Percentiles rank a stretch among this genome's conserved stretches.
These are phyloP conservation scores for Microplitis demolitor DNA, from an alignment of 1,140 invertebrate species.

Conservation along the genomic window DNA sequence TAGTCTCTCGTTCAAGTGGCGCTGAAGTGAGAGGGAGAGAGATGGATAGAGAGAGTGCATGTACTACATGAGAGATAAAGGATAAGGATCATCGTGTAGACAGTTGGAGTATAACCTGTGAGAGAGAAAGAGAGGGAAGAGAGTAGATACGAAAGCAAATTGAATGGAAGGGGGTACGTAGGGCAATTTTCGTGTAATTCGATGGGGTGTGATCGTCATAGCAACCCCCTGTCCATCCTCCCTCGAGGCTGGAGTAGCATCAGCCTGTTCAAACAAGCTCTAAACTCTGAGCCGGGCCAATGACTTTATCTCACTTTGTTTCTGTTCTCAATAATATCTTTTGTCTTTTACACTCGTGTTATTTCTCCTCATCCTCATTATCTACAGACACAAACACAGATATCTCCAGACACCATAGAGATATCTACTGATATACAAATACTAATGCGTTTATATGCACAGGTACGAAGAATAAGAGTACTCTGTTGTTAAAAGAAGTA, in stretches of 20 bases:
- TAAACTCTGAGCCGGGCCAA: constrained; percentile 41
- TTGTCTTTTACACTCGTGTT: not conserved
- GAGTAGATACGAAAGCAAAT: constrained; percentile 22
- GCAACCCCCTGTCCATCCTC: constrained; percentile 51
- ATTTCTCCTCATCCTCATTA: not conserved
- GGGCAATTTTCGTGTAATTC: constrained; percentile 61
- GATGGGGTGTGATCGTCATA: constrained; percentile 61
- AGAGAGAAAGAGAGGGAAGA: constrained; percentile 5
- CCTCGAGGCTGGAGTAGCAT: constrained; percentile 40
- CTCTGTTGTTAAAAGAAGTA: too few species aligned
- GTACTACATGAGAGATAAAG: not conserved
- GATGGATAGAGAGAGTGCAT: not conserved
- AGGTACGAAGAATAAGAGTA: too few species aligned
- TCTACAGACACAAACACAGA: too few species aligned
- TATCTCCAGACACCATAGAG: too few species aligned
- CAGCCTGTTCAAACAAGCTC: constrained; percentile 58
- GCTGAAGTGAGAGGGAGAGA: not conserved
- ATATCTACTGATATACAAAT: too few species aligned
- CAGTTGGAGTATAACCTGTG: not conserved
- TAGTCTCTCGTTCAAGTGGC: not conserved
- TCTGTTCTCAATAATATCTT: constrained; percentile 6
- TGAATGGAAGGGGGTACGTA: constrained; percentile 45
- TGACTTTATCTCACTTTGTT: constrained; percentile 17
- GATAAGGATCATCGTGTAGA: not conserved
- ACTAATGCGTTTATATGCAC: too few species aligned